phyloP scores from a whole-genome alignment of 23 tunicate species.

The Aplidium turbinatum region DNA sequence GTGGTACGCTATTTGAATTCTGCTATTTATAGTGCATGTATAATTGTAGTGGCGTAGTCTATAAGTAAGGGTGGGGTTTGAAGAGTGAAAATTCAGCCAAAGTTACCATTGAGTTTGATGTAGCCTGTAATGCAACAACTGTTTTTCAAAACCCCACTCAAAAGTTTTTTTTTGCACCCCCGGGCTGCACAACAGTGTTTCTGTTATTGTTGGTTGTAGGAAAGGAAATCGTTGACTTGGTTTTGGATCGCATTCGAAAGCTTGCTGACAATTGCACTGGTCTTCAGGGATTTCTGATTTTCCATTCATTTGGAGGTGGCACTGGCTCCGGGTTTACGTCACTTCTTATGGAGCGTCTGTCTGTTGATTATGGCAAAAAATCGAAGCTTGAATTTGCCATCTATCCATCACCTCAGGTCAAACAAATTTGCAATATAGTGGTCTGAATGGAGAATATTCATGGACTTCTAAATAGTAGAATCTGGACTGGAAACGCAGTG shows the following conservation, averaged over 20 bases:
- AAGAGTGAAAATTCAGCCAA: too few species aligned
- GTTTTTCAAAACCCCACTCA: too few species aligned
- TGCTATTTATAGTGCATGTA: too few species aligned
- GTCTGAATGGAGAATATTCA: too few species aligned
- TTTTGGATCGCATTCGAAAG: conserved; percentile 90
- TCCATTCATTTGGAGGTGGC: conserved; percentile 98
- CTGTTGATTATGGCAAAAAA: conserved; percentile 99
- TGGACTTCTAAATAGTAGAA: too few species aligned
- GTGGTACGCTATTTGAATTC: too few species aligned
- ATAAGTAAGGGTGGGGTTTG: too few species aligned
- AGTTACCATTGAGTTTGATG: too few species aligned
- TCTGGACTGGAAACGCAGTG: too few species aligned
- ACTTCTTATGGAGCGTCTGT: conserved; percentile 88
- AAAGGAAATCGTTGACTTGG: conserved; percentile 91
- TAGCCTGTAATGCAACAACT: too few species aligned
- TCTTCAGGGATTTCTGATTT: conserved; percentile 95
- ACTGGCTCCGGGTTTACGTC: conserved; percentile 99
- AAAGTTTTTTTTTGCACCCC: not conserved
- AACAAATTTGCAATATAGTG: too few species aligned
- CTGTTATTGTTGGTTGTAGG: conserved; percentile 25
- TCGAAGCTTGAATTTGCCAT: conserved; percentile 94
- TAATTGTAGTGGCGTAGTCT: too few species aligned
- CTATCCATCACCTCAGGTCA: conserved; percentile 98
- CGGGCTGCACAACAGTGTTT: not conserved
- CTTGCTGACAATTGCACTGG: conserved; percentile 98